These are phyloP conservation scores for Drosophila mayaguana DNA, from an alignment of 2,888 invertebrate species.

Conservation along the genomic window DNA sequence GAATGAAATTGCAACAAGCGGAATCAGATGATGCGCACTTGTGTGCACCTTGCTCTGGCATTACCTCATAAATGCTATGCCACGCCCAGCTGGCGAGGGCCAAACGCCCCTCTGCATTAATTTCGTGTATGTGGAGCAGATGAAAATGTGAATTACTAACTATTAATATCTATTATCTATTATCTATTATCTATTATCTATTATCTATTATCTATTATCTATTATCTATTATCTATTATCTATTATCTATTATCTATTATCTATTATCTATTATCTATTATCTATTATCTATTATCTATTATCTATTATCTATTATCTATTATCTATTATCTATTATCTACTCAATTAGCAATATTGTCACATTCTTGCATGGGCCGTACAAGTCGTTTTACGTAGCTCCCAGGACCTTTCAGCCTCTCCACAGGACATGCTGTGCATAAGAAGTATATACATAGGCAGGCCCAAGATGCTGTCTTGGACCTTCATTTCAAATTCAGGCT, in stretches of 20 bases:
- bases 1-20: slow-evolving; percentile 65
- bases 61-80: slow-evolving; percentile 9
- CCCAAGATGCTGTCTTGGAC: background rate
- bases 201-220: slow-evolving; percentile 5
- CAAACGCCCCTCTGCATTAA: background rate
- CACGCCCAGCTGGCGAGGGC: slow-evolving; percentile 1
- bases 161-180: background rate
- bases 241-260: slow-evolving; percentile 3
- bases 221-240: slow-evolving; percentile 4
- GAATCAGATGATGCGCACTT: slow-evolving; percentile 38
- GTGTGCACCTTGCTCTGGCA: slow-evolving; percentile 11
- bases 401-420: background rate
- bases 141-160: background rate
- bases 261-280: slow-evolving; percentile 2
- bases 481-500: slow-evolving; percentile 10
- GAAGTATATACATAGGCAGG: background rate
- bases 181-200: slow-evolving; percentile 5
- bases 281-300: slow-evolving; percentile 2
- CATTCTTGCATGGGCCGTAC: background rate
- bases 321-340: background rate
- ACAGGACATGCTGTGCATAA: slow-evolving; percentile 5
- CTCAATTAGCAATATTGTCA: background rate
- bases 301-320: slow-evolving; percentile 4
- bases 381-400: background rate
- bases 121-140: background rate